These are phyloP conservation scores for Gymnobelideus leadbeateri DNA, from an alignment of 2,113 vertebrate genomes.

Conservation along the genomic window DNA sequence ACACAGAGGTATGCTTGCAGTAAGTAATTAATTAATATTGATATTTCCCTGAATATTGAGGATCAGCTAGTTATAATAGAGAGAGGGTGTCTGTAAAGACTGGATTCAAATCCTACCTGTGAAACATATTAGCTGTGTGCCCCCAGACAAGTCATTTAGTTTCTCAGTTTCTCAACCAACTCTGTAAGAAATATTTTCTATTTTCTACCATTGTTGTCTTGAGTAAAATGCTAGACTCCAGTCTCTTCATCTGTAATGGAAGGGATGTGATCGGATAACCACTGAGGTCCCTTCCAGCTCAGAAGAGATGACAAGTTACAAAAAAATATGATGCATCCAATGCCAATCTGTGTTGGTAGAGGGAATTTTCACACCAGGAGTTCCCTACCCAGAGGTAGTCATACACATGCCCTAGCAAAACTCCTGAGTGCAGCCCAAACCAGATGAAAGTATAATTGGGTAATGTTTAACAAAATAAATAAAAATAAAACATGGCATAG, in stretches of 20 bases:
- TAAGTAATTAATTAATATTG: not conserved
- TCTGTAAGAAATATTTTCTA: not conserved
- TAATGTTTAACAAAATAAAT: not conserved
- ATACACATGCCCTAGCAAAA: not conserved
- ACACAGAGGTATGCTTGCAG: not conserved
- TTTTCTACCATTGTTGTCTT: not conserved
- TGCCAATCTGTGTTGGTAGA: not conserved
- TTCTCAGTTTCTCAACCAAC: not conserved
- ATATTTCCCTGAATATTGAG: not conserved
- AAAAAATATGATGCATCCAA: not conserved
- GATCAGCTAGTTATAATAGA: not conserved
- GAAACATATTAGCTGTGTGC: not conserved
- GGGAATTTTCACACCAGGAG: not conserved
- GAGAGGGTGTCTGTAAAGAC: too few relatives aligned
- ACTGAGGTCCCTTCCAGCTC: not conserved
- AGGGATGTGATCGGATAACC: not conserved
- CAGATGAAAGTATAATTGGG: not conserved
- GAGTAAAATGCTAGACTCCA: not conserved
- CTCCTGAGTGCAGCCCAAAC: not conserved
- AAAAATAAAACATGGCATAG: not conserved
- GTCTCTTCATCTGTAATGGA: not conserved
- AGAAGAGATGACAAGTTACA: not conserved
- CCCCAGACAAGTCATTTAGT: not conserved
- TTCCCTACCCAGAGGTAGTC: not conserved
- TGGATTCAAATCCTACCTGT: not conserved